A percentile compares a stretch with the other conserved stretches of the same genome.
These are phyloP conservation scores for Oophaga pumilio DNA, from an alignment of 2,113 vertebrate species.

Conservation along the genomic window DNA sequence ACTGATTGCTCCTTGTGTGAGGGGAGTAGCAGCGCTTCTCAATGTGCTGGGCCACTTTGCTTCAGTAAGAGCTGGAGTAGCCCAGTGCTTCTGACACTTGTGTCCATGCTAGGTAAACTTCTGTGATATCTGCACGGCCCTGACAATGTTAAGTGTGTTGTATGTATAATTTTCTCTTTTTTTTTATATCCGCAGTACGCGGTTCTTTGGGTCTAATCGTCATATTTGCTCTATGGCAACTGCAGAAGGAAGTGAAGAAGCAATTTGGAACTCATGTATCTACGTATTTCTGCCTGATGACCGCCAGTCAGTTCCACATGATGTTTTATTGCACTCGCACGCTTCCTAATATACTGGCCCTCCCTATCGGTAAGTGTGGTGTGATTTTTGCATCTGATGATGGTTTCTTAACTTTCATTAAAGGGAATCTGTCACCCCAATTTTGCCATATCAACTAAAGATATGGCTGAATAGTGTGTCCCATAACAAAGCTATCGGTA, in stretches of 20 bases:
- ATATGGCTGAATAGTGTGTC: too few species aligned
- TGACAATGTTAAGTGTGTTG: too few species aligned
- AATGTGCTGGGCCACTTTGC: too few species aligned
- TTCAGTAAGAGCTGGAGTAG: too few species aligned
- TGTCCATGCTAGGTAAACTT: too few species aligned
- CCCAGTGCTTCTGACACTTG: too few species aligned
- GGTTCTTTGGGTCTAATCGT: slow-evolving; percentile 82
- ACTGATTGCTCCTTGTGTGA: too few species aligned
- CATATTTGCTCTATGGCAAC: slow-evolving; percentile 80
- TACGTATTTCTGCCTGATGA: slow-evolving; percentile 82
- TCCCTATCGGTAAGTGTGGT: slow-evolving; percentile 81
- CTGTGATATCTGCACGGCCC: too few species aligned
- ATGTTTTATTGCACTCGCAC: slow-evolving; percentile 96
- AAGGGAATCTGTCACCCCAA: too few species aligned
- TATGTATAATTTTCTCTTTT: not conserved
- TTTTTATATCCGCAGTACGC: slow-evolving; percentile 75
- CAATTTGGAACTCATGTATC: slow-evolving; percentile 87
- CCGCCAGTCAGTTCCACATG: slow-evolving; percentile 91
- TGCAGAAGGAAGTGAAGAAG: slow-evolving; percentile 84
- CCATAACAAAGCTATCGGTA: too few species aligned
- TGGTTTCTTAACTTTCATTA: not conserved
- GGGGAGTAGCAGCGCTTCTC: too few species aligned
- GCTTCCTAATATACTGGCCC: slow-evolving; percentile 89
- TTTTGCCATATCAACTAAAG: too few species aligned
- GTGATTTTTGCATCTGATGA: not conserved